Evolutionary conservation across 2,113 vertebrate genomes (phyloP), one percentile per base, ranked within the genome.

Genomic region (Sprattus sprattus): DNA sequence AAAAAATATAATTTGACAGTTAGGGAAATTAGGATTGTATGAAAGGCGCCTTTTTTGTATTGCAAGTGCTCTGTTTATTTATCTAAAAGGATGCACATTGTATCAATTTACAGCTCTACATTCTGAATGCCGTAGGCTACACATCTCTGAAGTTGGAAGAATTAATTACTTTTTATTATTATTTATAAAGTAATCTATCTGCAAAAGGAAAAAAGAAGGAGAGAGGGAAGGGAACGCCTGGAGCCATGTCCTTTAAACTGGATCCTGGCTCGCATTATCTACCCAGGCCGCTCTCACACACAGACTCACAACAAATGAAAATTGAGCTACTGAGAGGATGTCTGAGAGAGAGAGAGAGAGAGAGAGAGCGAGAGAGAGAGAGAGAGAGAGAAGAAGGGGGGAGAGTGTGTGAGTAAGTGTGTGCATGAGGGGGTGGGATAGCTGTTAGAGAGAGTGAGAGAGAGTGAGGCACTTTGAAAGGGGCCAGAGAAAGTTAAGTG

Each of bases 71-170:
- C 88, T 93, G 81, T 93, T 93, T 91, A 92, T 98, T 99, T 99
- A 99, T 99, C 97, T 97, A 96, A 99, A 97, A 99, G 97, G 96
- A 97, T 96, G 96, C 97, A 99, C 97, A 97, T 97, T 97, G 95
- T 97, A 96, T 96, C 94, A 95, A 91, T 96, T 97, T 94, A 92
- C 96, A 95, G 96, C 94, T 94, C 95, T 93, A 87, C 84, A 89
- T 95, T 95, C 94, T 95, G 90, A 95, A 93, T 84, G 96, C 98
- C 96, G 96, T 93, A 89, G 92, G 97, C 97, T 91, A 89, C 93
- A 94, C 92, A 96, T 88, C 97, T 99, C 97, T 97, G 96, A 97
- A 97, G 96, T 95, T 96, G 95, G 96, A 96, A 96, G 97, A 99
- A 98, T 98, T 98, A 99, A 99, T 99, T 98, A 97, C 97, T 96